These are phyloP conservation scores for Motacilla tschutschensis DNA, from an alignment of 2,113 vertebrate species.

Conservation along the genomic window DNA sequence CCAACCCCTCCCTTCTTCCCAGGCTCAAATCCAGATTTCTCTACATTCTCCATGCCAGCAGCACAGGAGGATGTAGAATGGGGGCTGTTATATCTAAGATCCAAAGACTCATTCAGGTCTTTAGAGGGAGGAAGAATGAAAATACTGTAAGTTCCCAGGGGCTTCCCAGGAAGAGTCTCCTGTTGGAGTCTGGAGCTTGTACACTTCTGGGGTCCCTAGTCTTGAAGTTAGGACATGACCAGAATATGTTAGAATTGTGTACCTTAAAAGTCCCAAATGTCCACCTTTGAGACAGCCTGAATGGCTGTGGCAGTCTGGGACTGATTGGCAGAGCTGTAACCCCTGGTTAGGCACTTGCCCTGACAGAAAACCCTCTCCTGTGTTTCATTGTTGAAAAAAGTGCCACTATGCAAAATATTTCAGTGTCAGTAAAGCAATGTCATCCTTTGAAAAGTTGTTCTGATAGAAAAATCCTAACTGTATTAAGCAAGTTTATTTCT, in stretches of 20 bases:
- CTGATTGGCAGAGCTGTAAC: background rate
- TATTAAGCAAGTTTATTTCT: background rate
- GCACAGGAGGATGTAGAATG: accelerated
- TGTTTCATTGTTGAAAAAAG: background rate
- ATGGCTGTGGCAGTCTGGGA: background rate
- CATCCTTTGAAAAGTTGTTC: background rate
- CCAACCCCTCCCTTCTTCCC: background rate
- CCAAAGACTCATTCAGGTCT: background rate
- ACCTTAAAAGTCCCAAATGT: background rate
- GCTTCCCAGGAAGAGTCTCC: background rate
- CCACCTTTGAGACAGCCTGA: background rate
- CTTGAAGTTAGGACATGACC: background rate
- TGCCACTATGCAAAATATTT: background rate
- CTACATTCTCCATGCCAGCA: background rate
- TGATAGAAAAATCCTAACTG: background rate
- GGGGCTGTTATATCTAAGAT: background rate
- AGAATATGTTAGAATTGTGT: background rate
- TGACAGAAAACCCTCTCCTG: background rate
- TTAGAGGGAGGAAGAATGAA: background rate
- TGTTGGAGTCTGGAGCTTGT: background rate
- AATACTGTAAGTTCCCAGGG: background rate
- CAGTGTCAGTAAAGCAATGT: background rate
- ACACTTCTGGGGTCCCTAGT: accelerated
- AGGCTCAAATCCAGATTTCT: background rate
- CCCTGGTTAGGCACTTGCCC: background rate